These are phyloP conservation scores for Crocuta crocuta DNA, from an alignment of 2,113 vertebrate species.

Conservation along the genomic window DNA sequence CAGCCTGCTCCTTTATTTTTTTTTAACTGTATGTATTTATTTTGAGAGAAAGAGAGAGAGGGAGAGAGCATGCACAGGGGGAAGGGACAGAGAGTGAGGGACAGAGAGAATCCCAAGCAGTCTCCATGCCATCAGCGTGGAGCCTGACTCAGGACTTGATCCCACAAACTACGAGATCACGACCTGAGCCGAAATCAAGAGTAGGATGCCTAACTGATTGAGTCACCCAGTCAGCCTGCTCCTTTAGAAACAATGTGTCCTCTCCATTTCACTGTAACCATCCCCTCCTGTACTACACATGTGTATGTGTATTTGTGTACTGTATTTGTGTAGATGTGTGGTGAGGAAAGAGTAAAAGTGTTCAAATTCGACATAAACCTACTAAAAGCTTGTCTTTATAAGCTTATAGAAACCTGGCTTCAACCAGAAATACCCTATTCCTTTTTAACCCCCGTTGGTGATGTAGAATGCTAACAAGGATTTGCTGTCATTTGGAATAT, in stretches of 20 bases:
- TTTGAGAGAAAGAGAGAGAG: too few relatives aligned
- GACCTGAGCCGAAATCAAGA: too few relatives aligned
- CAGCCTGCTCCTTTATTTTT: neutral
- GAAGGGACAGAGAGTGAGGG: too few relatives aligned
- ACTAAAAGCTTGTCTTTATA: neutral
- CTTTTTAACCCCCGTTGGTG: neutral
- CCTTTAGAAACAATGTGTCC: neutral
- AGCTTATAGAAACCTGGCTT: neutral
- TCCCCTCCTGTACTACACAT: accelerated
- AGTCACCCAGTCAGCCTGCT: neutral
- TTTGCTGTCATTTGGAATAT: slow-evolving; percentile 18
- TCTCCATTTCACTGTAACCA: neutral
- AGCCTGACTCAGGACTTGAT: too few relatives aligned
- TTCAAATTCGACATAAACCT: neutral
- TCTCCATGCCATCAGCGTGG: too few relatives aligned
- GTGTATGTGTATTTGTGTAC: neutral
- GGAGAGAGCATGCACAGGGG: too few relatives aligned
- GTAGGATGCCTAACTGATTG: too few relatives aligned
- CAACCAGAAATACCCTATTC: neutral
- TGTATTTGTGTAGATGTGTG: neutral
- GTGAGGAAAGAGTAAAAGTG: neutral
- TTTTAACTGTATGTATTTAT: too few relatives aligned
- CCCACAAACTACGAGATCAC: too few relatives aligned
- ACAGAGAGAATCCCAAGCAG: too few relatives aligned
- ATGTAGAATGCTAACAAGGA: neutral